Conservation (phyloP, 2,888 invertebrate species). For the Biston stratarius region DNA sequence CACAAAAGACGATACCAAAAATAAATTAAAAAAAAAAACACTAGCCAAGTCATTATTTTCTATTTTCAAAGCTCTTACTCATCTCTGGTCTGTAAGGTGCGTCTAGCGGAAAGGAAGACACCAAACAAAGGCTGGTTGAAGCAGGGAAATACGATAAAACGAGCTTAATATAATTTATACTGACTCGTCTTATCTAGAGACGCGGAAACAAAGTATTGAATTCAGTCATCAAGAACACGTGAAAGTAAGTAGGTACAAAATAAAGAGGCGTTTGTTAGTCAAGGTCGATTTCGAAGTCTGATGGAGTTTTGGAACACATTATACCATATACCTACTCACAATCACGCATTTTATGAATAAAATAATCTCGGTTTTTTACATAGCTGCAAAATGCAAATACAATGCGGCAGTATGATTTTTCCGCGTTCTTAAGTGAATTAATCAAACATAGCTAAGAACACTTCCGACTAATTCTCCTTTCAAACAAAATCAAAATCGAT, state of each 20-base stretch:
- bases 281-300: background rate
- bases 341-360: too few species aligned
- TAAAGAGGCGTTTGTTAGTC: background rate
- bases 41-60: too few species aligned
- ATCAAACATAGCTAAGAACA: too few species aligned
- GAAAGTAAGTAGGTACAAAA: background rate
- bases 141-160: constrained; percentile 32
- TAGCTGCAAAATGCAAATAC: too few species aligned
- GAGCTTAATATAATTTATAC: constrained; percentile 35
- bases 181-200: constrained; percentile 22
- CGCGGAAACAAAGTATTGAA: constrained; percentile 26
- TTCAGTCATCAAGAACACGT: constrained; percentile 18
- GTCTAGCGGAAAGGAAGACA: constrained; percentile 21
- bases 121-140: constrained; percentile 34
- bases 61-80: constrained; percentile 11
- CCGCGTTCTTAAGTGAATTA: too few species aligned
- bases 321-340: too few species aligned
- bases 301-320: background rate
- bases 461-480: too few species aligned
- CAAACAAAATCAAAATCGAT: too few species aligned
- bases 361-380: too few species aligned
- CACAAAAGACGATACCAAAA: too few species aligned
- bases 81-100: constrained; percentile 11
- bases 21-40: too few species aligned
- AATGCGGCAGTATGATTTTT: too few species aligned